These are phyloP conservation scores for Leuctra nigra DNA, from an alignment of 2,888 invertebrate genomes.

Conservation along the genomic window DNA sequence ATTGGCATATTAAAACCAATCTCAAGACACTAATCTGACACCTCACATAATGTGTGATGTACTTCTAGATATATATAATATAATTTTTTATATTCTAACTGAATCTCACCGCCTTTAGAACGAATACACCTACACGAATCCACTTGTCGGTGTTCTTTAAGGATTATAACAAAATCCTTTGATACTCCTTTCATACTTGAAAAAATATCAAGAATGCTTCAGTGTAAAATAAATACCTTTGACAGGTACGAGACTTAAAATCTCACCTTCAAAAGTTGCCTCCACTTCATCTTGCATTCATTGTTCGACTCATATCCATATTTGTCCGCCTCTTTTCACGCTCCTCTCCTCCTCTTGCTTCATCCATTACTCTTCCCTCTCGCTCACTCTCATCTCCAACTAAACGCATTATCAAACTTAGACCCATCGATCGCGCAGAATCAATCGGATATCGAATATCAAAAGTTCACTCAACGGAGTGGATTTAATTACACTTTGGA, in stretches of 20 bases:
- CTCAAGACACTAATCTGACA: conserved; percentile 20
- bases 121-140: conserved; percentile 7
- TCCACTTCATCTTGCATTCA: conserved; percentile 2
- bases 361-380: not conserved
- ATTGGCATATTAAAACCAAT: conserved; percentile 20
- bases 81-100: not conserved
- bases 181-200: conserved; percentile 13
- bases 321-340: not conserved
- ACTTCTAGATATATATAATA: too few species aligned
- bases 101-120: conserved; percentile 16
- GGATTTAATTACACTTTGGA: conserved; percentile 6
- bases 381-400: not conserved
- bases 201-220: conserved; percentile 17
- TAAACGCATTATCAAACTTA: conserved; percentile 1
- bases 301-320: not conserved
- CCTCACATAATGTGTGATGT: conserved; percentile 15
- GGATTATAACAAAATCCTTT: conserved; percentile 16
- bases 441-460: conserved; percentile 4
- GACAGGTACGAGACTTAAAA: conserved; percentile 3
- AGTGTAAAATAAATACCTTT: conserved; percentile 13
- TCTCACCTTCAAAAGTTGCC: conserved; percentile 10
- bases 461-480: not conserved
- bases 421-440: not conserved
- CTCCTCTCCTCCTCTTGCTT: not conserved
- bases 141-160: conserved; percentile 5